Evolutionary conservation across 2,113 vertebrate species (phyloP).

Genomic region (Alectura lathami): DNA sequence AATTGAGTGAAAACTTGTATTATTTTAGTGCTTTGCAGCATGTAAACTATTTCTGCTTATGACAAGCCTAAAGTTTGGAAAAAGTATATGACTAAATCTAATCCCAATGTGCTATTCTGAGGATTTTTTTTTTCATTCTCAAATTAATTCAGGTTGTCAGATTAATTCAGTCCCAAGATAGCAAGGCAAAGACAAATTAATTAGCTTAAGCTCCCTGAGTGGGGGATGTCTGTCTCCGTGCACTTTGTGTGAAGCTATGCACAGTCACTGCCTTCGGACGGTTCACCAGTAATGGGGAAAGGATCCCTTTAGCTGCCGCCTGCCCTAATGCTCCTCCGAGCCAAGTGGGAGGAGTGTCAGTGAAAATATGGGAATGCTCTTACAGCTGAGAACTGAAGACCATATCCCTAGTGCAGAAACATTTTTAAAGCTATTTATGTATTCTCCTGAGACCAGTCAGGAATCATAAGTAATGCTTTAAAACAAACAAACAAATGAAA

Average conservation of each 20-base stretch:
- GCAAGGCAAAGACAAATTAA: constrained; percentile 22
- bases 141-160: constrained; percentile 5
- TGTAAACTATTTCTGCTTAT: not conserved
- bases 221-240: not conserved
- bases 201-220: not conserved
- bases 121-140: not conserved
- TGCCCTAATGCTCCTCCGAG: not conserved
- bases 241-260: not conserved
- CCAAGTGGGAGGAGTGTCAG: not conserved
- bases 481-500: not conserved
- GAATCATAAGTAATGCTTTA: not conserved
- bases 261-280: not conserved
- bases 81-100: not conserved
- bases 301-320: not conserved
- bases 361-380: not conserved
- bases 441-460: not conserved
- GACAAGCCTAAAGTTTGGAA: not conserved
- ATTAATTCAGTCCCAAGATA: not conserved
- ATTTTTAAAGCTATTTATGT: not conserved
- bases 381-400: not conserved
- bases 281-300: not conserved
- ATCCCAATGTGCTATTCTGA: constrained; percentile 21
- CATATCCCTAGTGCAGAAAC: not conserved
- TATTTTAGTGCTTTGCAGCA: constrained; percentile 15
- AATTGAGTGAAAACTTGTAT: not conserved